A percentile compares a stretch with the other conserved stretches of the same genome.
phyloP scores from a whole-genome alignment of 2,888 invertebrate species.

The Rutpela maculata region DNA sequence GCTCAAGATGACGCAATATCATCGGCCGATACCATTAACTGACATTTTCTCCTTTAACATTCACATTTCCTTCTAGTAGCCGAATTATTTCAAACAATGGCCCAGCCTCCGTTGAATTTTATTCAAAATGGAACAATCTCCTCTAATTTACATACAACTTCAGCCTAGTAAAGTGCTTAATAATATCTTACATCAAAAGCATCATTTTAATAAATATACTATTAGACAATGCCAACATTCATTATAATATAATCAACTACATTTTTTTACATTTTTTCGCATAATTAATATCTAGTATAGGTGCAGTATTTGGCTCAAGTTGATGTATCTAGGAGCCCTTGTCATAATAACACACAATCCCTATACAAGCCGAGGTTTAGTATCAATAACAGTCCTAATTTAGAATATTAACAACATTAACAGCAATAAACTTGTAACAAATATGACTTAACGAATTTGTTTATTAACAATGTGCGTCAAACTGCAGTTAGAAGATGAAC shows the following conservation, averaged over 20 bases:
- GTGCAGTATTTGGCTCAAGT: conserved; percentile 60
- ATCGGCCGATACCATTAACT: conserved; percentile 70
- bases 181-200: conserved; percentile 65
- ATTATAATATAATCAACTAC: conserved; percentile 60
- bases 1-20: conserved; percentile 70
- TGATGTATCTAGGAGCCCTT: conserved; percentile 44
- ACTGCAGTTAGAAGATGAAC: conserved; percentile 48
- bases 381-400: conserved; percentile 60
- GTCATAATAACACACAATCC: neutral
- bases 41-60: conserved; percentile 54
- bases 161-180: conserved; percentile 55
- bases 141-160: conserved; percentile 51
- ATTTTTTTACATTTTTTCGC: conserved; percentile 56
- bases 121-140: conserved; percentile 54
- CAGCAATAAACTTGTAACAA: conserved; percentile 72
- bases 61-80: conserved; percentile 33
- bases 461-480: conserved; percentile 60
- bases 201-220: conserved; percentile 62
- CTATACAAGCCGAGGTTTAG: conserved; percentile 60
- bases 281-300: conserved; percentile 53
- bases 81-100: conserved; percentile 65
- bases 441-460: conserved; percentile 70
- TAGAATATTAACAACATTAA: conserved; percentile 70
- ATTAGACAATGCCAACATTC: conserved; percentile 65
- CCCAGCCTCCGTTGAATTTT: conserved; percentile 70